phyloP scores from a whole-genome alignment of 2,797 vertebrate genomes.

The Octomys mimax region DNA sequence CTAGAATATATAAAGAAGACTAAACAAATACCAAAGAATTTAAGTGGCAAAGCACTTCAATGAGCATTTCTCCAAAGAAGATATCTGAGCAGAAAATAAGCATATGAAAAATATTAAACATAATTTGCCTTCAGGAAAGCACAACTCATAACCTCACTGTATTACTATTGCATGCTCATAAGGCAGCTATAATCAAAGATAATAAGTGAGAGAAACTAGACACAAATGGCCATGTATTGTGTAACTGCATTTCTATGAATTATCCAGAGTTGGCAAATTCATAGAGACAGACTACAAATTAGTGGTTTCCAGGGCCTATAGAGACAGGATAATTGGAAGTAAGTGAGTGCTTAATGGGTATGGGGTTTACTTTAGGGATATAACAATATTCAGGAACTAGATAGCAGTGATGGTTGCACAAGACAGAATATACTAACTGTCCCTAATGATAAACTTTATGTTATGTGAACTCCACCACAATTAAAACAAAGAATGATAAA shows the following conservation, averaged over 20 bases:
- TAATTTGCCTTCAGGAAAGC: not conserved
- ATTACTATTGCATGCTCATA: not conserved
- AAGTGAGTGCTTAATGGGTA: not conserved
- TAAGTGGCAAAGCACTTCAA: constrained; percentile 18
- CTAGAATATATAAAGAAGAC: constrained; percentile 25
- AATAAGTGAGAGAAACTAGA: not conserved
- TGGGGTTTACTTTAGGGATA: not conserved
- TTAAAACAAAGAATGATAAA: constrained; percentile 15
- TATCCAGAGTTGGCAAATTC: constrained; percentile 16
- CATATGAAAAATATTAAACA: not conserved
- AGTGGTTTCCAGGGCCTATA: not conserved
- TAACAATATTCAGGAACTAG: not conserved
- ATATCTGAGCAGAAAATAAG: not conserved
- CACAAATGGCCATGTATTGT: not conserved
- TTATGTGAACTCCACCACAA: not conserved
- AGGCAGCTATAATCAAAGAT: not conserved
- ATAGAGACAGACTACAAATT: not conserved
- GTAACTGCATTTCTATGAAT: not conserved
- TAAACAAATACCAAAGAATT: not conserved
- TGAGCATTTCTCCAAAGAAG: constrained; percentile 20
- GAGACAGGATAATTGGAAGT: not conserved
- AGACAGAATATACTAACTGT: not conserved
- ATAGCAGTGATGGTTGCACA: not conserved
- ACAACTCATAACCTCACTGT: constrained; percentile 4
- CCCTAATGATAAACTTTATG: not conserved